phyloP scores from a whole-genome alignment of 1,140 invertebrate genomes.

The Apis cerana region DNA sequence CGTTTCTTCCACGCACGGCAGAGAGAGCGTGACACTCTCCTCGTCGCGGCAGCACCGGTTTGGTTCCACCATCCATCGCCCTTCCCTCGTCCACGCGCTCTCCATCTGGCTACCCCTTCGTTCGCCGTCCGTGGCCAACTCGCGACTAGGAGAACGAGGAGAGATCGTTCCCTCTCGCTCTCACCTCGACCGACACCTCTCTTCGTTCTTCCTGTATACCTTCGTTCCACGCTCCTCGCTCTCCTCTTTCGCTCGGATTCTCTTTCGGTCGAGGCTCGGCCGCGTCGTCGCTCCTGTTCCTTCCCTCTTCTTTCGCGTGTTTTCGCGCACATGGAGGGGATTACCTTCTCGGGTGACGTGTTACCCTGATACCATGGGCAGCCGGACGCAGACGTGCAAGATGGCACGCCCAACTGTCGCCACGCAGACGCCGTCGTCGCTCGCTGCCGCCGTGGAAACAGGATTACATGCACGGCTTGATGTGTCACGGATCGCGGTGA shows the following conservation, averaged over 20 bases:
- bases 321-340: not conserved
- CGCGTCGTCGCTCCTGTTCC: slow-evolving; percentile 12
- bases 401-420: slow-evolving; percentile 72
- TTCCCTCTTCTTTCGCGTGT: not conserved
- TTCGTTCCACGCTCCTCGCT: slow-evolving; percentile 13
- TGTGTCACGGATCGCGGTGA: not conserved
- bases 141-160: not conserved
- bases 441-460: slow-evolving; percentile 66
- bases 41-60: slow-evolving; percentile 74
- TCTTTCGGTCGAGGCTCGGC: not conserved
- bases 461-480: slow-evolving; percentile 61
- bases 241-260: not conserved
- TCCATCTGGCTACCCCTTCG: slow-evolving; percentile 16
- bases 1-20: slow-evolving; percentile 77
- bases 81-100: not conserved
- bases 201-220: not conserved
- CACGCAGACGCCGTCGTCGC: slow-evolving; percentile 73
- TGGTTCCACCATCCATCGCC: slow-evolving; percentile 54
- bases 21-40: slow-evolving; percentile 57
- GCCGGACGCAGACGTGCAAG: slow-evolving; percentile 80
- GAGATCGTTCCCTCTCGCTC: not conserved
- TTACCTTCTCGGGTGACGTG: slow-evolving; percentile 41
- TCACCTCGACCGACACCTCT: not conserved
- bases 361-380: slow-evolving; percentile 73
- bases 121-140: not conserved